Evolutionary conservation across 2,888 invertebrate genomes (phyloP), one percentile per base, ranked within the genome.

Genomic region (Tridacna crocea): DNA sequence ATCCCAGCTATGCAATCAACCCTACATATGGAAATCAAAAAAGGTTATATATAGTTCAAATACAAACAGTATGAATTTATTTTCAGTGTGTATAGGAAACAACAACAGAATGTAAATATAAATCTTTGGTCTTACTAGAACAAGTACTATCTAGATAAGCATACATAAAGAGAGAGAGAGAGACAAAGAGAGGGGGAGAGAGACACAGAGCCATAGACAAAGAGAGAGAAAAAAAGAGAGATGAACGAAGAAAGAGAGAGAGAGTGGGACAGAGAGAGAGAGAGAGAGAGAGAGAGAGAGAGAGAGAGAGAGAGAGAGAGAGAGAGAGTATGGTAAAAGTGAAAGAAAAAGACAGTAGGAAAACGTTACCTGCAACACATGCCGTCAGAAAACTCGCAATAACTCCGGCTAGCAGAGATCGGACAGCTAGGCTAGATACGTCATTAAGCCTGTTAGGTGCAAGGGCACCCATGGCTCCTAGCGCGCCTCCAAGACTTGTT

Each of bases 331-430:
- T n/a, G 61, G 22, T 17, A 3, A 22, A 4, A 61, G 4, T 15
- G 61, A 61, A 22, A 61, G 8, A 61, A 22, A 3, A 13, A 61
- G 22, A 12, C 13, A 61, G 61, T 8, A 22, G 24, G 26, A 22
- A 55, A 55, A 19, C 15, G 15, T 26, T 74, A 86, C 88, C 88
- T 48, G 88, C 88, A 0, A 87, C 83, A 75, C 88, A 47, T 47
- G 70, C 70, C 22, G 70, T 70, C 0, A 70, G 51, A 51, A 70
- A 87, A 65, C 87, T 87, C 0, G 88, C 87, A 13, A 88, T 55
- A 17, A 83, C 84, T 4, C 87, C 87, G 0, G 82, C 79, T 24
- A 88, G 22, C 13, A 86, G 68, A 0, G 85, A 79, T 47, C 80
- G 60, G 0, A 82, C 15, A 3, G 79, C 79, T 10, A 84, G 47